Percentiles rank a stretch among this genome's conserved stretches.
These are phyloP conservation scores for Eilema sororculum DNA, from an alignment of 2,888 invertebrate genomes.

Conservation along the genomic window DNA sequence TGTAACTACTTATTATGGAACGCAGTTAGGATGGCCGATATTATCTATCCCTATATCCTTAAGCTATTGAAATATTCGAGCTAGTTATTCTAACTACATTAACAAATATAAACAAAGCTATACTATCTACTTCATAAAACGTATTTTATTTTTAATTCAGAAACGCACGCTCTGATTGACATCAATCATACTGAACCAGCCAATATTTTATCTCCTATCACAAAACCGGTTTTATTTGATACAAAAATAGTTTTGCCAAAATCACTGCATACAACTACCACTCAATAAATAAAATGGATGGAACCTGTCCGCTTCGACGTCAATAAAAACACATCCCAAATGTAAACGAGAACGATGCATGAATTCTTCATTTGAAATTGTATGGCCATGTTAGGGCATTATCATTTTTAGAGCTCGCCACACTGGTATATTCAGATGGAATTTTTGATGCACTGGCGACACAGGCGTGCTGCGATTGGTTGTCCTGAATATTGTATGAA, in stretches of 20 bases:
- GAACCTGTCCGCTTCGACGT: slow-evolving; percentile 74
- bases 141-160: background rate
- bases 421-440: slow-evolving; percentile 87
- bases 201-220: slow-evolving; percentile 40
- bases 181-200: background rate
- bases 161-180: background rate
- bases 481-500: slow-evolving; percentile 86
- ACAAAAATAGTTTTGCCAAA: slow-evolving; percentile 57
- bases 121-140: too few species aligned
- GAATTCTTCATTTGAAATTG: slow-evolving; percentile 87
- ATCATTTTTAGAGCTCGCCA: slow-evolving; percentile 88
- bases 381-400: slow-evolving; percentile 85
- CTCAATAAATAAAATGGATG: slow-evolving; percentile 80
- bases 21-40: too few species aligned
- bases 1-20: too few species aligned
- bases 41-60: too few species aligned
- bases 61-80: too few species aligned
- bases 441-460: slow-evolving; percentile 88
- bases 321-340: slow-evolving; percentile 83
- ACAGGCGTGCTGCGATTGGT: slow-evolving; percentile 84
- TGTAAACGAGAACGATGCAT: slow-evolving; percentile 81
- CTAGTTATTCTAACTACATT: too few species aligned
- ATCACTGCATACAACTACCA: slow-evolving; percentile 56
- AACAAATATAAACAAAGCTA: too few species aligned
- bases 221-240: slow-evolving; percentile 40